Percentiles rank a stretch among this genome's conserved stretches.
Conservation (phyloP, 1,140 invertebrate genomes). For the Caenorhabditis inopinata region DNA sequence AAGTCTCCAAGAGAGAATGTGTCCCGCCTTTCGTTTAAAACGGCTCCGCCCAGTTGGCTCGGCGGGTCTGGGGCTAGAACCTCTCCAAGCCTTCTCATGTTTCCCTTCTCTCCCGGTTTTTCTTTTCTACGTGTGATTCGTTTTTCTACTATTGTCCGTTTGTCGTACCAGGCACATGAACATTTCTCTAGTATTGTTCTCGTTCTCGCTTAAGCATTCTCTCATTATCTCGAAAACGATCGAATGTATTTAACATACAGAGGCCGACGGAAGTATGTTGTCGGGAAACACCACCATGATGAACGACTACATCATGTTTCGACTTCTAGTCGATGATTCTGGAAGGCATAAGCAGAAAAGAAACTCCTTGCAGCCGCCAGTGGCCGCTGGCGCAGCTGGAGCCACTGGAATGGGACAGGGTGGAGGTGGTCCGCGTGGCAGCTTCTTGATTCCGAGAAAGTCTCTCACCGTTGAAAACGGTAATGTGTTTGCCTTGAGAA, state of each 20-base stretch:
- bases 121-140: background rate
- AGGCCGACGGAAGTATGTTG: constrained; percentile 24
- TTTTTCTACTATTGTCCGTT: background rate
- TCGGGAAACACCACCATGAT: constrained; percentile 44
- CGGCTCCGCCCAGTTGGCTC: no score
- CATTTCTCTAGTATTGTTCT: background rate
- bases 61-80: no score
- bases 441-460: background rate
- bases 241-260: background rate
- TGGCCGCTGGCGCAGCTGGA: background rate
- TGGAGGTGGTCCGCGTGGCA: background rate
- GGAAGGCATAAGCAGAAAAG: constrained; percentile 33
- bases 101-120: background rate
- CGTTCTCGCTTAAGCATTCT: background rate
- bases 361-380: background rate
- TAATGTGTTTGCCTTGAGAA: background rate
- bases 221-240: background rate
- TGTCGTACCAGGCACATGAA: background rate
- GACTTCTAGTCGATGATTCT: constrained; percentile 47
- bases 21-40: background rate
- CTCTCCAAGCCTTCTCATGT: background rate
- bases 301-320: constrained; percentile 53
- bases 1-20: no score
- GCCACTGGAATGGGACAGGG: background rate
- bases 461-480: background rate